phyloP scores from a whole-genome alignment of 1,140 invertebrate species.

The roundworm (Caenorhabditis elegans) region WBcel235 BX284604.4:10794001-10794500 shows the following conservation, averaged over 20 bases:
- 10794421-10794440: not conserved
- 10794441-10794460: conserved; percentile 1
- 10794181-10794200: conserved; percentile 72
- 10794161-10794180: conserved; percentile 80
- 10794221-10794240: too few species aligned
- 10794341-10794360: conserved; percentile 43
- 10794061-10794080: conserved; percentile 88
- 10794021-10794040: conserved; percentile 82
- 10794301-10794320: conserved; percentile 41
- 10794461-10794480: not conserved
- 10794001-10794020: conserved; percentile 82
- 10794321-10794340: conserved; percentile 43
- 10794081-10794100: conserved; percentile 73
- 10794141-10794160: conserved; percentile 86
- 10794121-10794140: conserved; percentile 85
- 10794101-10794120: conserved; percentile 75
- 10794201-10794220: conserved; percentile 43
- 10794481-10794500: too few species aligned
- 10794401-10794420: not conserved
- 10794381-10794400: not conserved
- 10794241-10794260: not conserved
- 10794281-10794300: conserved; percentile 31
- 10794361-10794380: not conserved
- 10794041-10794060: conserved; percentile 83
- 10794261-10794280: not conserved